phyloP scores from a whole-genome alignment of 2,888 invertebrate species.

The Molanna angustata region DNA sequence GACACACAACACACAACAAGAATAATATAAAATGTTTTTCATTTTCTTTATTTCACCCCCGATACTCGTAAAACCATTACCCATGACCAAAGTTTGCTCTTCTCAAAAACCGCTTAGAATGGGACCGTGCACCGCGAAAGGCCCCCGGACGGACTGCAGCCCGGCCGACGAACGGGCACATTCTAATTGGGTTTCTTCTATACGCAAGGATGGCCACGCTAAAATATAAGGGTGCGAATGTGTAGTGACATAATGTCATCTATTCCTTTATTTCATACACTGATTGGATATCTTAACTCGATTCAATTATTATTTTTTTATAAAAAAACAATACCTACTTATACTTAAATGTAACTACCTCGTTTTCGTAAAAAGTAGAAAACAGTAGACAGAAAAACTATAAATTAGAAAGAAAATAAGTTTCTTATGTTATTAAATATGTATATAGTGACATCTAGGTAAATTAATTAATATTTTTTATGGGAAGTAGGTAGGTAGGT shows the following conservation, averaged over 20 bases:
- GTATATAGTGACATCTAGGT: no score
- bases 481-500: no score
- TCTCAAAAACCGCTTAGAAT: constrained; percentile 51
- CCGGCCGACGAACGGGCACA: constrained; percentile 33
- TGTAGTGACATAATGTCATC: constrained; percentile 6
- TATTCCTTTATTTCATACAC: constrained; percentile 17
- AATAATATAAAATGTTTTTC: constrained; percentile 75
- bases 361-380: no score
- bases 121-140: constrained; percentile 32
- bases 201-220: constrained; percentile 21
- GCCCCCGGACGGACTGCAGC: no score
- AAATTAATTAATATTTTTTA: no score
- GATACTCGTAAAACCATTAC: constrained; percentile 85
- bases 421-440: no score
- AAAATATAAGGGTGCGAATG: constrained; percentile 3
- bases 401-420: no score
- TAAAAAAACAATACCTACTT: no score
- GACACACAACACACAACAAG: constrained; percentile 49
- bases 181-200: constrained; percentile 21
- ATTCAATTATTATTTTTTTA: no score
- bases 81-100: constrained; percentile 77
- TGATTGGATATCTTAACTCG: constrained; percentile 22
- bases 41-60: constrained; percentile 87
- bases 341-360: no score
- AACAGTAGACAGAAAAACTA: no score